Base-by-base conservation (phyloP, 2,113 vertebrate genomes). In the Perccottus glenii region DNA sequence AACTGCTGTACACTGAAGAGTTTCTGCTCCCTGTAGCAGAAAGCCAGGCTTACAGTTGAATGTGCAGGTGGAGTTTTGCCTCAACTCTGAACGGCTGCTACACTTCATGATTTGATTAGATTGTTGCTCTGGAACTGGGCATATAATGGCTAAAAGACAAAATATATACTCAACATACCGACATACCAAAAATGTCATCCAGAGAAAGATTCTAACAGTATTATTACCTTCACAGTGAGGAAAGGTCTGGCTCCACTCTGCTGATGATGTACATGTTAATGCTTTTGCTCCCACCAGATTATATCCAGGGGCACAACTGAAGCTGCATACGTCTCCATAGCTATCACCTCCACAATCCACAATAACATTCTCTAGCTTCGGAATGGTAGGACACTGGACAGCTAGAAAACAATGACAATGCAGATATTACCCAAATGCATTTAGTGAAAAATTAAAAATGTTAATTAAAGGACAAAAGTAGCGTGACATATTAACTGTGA, bases 311-410 rank as follows among this genome's bases (percentile, higher is more conserved):
- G n/a, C n/a, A n/a, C n/a, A n/a, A n/a, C n/a, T n/a, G n/a, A 96
- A 95, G 3, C 8, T 48, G 49, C 96, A 97, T 51, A 40, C 87
- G 38, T 91, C 92, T 33, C 82, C 87, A 61, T 91, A 95, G 47
- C 89, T 88, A 43, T 93, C 89, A 1, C 65, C 75, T 14, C 66
- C 88, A 83, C 95, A 96, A 82, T 3, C 6, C 47, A 92, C 33
- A 0, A 27, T 7, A 5, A 91, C 93, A 10, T 86, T 83, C 11
- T 85, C 70, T 4, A 84, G 77, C 7, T 53, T 32, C 5, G 32
- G 44, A 14, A 88, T 65, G 4, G 50, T 38, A 0, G 76, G 78
- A 15, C 92, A 92, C 15, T 69, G 83, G 35, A 90, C 76, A 53
- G 83, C 92, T 92, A 71, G 40, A 82, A 58, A 35, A 47, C 9